These are phyloP conservation scores for Cryptotermes secundus DNA, from an alignment of 1,140 invertebrate genomes.

Conservation along the genomic window DNA sequence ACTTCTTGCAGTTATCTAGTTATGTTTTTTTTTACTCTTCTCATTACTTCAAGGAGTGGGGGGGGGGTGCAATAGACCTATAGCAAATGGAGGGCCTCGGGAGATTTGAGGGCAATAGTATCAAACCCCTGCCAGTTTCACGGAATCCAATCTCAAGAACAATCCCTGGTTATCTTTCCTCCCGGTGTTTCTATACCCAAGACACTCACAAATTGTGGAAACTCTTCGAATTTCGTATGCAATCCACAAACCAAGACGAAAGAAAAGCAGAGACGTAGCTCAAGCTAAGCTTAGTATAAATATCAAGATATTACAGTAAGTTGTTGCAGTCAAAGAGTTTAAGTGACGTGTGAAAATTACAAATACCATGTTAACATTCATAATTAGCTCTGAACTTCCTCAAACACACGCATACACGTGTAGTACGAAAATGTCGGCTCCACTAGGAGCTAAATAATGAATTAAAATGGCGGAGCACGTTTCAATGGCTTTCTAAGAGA, in stretches of 20 bases:
- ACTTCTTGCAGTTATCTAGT: background rate
- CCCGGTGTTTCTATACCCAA: background rate
- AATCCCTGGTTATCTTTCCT: background rate
- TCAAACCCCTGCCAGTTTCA: conserved; percentile 4
- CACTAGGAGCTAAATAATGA: no score
- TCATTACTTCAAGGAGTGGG: background rate
- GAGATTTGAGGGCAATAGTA: background rate
- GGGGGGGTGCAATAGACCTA: background rate
- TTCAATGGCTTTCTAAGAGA: no score
- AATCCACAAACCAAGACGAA: background rate
- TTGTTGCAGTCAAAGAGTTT: no score
- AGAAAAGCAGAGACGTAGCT: no score
- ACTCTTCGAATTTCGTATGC: background rate
- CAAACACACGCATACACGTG: no score
- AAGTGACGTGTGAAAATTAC: no score
- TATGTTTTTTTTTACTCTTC: background rate
- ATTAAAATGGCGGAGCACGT: no score
- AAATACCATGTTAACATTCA: no score
- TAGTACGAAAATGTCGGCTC: no score
- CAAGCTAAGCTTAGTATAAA: no score
- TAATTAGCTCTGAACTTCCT: no score
- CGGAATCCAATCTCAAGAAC: background rate
- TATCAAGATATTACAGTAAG: no score
- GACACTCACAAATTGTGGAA: background rate
- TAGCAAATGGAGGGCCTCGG: background rate